A percentile compares a stretch with the other conserved stretches of the same genome.
Conservation (phyloP, 2,113 vertebrate species). For the Cacatua alba region DNA sequence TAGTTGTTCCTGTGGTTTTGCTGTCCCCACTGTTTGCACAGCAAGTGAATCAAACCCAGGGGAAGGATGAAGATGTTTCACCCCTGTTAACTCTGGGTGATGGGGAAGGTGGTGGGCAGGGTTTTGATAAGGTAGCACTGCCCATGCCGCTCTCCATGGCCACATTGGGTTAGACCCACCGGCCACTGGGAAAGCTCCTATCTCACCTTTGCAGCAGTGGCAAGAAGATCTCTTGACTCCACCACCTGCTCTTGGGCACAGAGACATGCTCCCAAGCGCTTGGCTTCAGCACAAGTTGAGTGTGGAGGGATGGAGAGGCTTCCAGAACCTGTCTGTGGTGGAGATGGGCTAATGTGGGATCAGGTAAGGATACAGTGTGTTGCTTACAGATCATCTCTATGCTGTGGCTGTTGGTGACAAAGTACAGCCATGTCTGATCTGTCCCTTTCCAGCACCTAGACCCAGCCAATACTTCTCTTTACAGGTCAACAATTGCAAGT, state of each 20-base stretch:
- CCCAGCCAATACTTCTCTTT: background rate
- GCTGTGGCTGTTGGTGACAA: background rate
- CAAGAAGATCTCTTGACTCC: background rate
- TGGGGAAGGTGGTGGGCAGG: background rate
- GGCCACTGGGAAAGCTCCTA: background rate
- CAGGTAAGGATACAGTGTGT: background rate
- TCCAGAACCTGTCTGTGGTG: background rate
- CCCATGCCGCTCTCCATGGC: background rate
- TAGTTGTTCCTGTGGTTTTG: background rate
- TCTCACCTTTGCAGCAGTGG: background rate
- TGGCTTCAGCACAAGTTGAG: background rate
- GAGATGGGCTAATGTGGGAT: background rate
- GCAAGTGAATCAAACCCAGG: background rate
- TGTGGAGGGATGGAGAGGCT: background rate
- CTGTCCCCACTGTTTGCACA: background rate
- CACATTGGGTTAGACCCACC: rapidly evolving
- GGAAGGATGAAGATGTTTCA: background rate
- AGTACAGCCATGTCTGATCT: background rate
- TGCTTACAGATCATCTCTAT: background rate
- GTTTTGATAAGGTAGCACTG: background rate
- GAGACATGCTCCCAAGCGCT: background rate
- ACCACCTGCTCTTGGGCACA: too few relatives aligned
- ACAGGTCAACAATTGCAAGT: background rate
- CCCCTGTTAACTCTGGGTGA: background rate
- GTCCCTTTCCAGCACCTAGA: background rate